Conservation (phyloP, 2,113 vertebrate species). For the Microcebus jonahi region DNA sequence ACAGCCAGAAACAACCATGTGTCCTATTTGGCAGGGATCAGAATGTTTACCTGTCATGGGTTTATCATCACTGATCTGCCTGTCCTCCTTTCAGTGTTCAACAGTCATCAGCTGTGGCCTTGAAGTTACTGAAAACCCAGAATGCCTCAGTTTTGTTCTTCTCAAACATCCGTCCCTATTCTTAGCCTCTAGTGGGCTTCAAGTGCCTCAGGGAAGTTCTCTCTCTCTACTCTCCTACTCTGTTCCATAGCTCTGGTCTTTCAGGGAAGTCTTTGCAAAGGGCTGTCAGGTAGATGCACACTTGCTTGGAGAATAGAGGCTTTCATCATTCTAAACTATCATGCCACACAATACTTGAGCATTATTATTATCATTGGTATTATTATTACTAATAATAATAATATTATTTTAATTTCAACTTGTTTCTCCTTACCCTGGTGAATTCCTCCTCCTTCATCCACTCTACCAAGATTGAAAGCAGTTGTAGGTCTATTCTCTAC, state of each 20-base stretch:
- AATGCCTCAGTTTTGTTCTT: not conserved
- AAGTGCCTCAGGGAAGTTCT: not conserved
- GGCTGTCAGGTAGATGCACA: not conserved
- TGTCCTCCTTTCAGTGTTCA: not conserved
- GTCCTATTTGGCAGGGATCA: not conserved
- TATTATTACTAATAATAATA: not conserved
- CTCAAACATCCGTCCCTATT: not conserved
- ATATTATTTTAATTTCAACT: not conserved
- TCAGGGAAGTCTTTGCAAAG: not conserved
- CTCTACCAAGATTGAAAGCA: not conserved
- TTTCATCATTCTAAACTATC: not conserved
- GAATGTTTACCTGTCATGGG: not conserved
- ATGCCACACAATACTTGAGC: not conserved
- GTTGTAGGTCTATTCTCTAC: not conserved
- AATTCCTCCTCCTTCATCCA: not conserved
- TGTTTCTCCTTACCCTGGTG: not conserved
- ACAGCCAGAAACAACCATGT: not conserved
- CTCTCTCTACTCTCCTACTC: no score
- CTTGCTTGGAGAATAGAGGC: not conserved
- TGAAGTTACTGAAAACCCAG: not conserved
- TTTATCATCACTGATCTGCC: no score
- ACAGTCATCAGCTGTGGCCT: not conserved
- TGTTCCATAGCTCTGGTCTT: not conserved
- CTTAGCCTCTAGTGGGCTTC: not conserved
- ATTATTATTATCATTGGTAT: not conserved